A percentile compares a stretch with the other conserved stretches of the same genome.
phyloP scores from a whole-genome alignment of 1,140 invertebrate species.

The Philotrypesis tridentata region DNA sequence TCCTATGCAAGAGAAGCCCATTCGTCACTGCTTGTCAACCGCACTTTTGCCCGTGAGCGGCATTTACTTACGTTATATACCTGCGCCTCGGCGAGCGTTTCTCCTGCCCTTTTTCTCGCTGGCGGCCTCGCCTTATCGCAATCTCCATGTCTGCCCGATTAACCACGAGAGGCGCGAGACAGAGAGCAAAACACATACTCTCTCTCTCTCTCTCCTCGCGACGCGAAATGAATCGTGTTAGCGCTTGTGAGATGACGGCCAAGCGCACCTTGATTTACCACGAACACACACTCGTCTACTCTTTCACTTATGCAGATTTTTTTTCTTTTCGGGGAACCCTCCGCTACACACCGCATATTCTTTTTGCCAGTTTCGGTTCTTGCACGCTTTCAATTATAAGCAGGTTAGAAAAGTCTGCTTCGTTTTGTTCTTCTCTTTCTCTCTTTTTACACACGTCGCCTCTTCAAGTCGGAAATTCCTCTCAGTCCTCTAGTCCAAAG shows the following conservation, averaged over 20 bases:
- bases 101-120: slow-evolving; percentile 46
- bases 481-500: not conserved
- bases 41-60: slow-evolving; percentile 63
- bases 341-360: not conserved
- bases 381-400: slow-evolving; percentile 45
- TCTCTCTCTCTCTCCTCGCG: not conserved
- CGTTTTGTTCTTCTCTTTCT: slow-evolving; percentile 5
- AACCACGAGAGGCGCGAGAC: slow-evolving; percentile 26
- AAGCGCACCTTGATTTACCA: slow-evolving; percentile 41
- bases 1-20: slow-evolving; percentile 56
- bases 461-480: not conserved
- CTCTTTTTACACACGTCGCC: not conserved
- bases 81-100: slow-evolving; percentile 11
- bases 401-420: slow-evolving; percentile 36
- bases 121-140: slow-evolving; percentile 57
- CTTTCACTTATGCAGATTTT: not conserved
- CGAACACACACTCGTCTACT: not conserved
- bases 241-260: slow-evolving; percentile 29
- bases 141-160: slow-evolving; percentile 51
- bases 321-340: not conserved
- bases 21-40: slow-evolving; percentile 68
- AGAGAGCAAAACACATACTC: slow-evolving; percentile 5
- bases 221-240: slow-evolving; percentile 43
- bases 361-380: slow-evolving; percentile 28
- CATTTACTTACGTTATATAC: slow-evolving; percentile 53